Base-by-base conservation (phyloP, 2,797 vertebrate genomes). In the Amniataba percoides region DNA sequence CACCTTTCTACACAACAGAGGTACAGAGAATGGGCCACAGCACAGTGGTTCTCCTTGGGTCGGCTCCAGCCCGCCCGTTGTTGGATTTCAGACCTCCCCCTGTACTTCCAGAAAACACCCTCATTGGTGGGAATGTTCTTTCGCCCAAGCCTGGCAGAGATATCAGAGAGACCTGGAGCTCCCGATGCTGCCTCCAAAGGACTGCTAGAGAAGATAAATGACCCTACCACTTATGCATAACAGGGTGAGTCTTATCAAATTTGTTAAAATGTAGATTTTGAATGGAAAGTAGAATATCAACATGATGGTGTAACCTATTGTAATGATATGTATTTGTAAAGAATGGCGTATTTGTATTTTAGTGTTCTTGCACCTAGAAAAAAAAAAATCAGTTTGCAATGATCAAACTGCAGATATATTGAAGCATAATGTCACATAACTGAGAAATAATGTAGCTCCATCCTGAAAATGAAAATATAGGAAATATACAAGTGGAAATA, bases 1-100 rank as follows among this genome's bases (percentile, higher is more conserved):
- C 93, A 87, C 88, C 89, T 93, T 94, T 94, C 90, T 91, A 92
- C 93, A 95, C 92, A 94, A 93, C 92, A 88, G 85, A 91, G 87
- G 78, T 90, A 93, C 90, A 95, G 93, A 95, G 91, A 93, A 88
- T 58, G 88, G 89, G 85, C 89, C 89, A 89, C 91, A 87, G 83
- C 89, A 88, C 88, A 89, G 77, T 86, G 91, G 86, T 94, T 92
- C 90, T 91, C 87, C 92, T 90, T 91, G 90, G 88, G 84, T 90
- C 73, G 21, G 80, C 85, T 91, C 87, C 89, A 89, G 91, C 65
- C 85, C 51, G 61, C 5, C 83, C 73, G 43, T 92, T 82, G 88
- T 90, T 87, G 83, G 85, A 88, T 94, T 95, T 94, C 92, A 93
- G 89, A 91, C 92, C 89, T 89, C 88, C 91, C 91, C 90, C 77